Evolutionary conservation across 2,113 vertebrate genomes (phyloP).

Genomic region (Fregetta grallaria): DNA sequence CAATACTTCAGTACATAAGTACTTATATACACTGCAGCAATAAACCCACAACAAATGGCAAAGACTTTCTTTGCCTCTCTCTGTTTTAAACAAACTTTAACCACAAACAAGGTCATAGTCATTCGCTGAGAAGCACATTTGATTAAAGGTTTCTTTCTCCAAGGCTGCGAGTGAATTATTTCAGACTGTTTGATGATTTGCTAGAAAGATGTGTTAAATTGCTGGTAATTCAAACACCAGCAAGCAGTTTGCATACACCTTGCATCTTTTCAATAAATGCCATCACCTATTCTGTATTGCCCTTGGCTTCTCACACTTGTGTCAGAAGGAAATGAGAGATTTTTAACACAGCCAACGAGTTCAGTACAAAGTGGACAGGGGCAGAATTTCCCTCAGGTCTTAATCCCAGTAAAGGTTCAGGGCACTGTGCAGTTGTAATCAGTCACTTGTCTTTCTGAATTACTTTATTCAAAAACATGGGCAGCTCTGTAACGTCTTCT

Average conservation of each 20-base stretch:
- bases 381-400: constrained; percentile 31
- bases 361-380: not conserved
- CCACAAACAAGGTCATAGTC: not conserved
- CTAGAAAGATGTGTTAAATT: not conserved
- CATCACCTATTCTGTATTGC: not conserved
- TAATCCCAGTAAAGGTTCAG: not conserved
- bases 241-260: not conserved
- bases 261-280: not conserved
- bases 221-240: not conserved
- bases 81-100: not conserved
- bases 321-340: not conserved
- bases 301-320: not conserved
- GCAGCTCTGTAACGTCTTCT: not conserved
- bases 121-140: not conserved
- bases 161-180: not conserved
- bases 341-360: not conserved
- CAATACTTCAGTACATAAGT: not conserved
- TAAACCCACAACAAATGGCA: not conserved
- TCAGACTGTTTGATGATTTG: not conserved
- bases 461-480: not conserved
- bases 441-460: constrained; percentile 46
- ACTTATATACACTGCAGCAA: not conserved
- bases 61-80: not conserved
- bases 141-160: not conserved
- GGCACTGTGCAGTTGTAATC: not conserved